Evolutionary conservation across 2,888 invertebrate genomes (phyloP), one percentile per base, ranked within the genome.

Genomic region (Dione vanillae): DNA sequence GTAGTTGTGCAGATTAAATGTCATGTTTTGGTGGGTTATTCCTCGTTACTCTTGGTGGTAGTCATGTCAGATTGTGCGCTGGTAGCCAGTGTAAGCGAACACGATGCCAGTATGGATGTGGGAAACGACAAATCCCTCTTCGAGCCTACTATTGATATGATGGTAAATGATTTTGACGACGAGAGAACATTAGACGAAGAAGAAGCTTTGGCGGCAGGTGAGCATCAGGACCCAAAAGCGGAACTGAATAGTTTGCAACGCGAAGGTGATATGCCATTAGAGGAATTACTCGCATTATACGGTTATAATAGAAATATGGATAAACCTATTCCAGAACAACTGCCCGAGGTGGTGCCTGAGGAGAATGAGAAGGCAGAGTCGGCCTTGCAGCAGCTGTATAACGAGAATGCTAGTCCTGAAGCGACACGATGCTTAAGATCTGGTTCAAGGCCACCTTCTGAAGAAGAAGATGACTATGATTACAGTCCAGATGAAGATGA

Each of bases 111-210:
- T 83, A 93, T 93, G 93, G 93, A 93, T 80, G 91, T 92, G 88
- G 93, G 92, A 81, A 91, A 89, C 88, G 94, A 94, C 80, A 93
- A 93, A 85, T 90, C 94, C 79, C 94, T 96, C 82, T 98, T 98
- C 94, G 98, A 98, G 90, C 98, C 98, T 75, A 96, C 97, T 76
- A 96, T 98, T 85, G 98, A 98, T 90, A 98, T 99, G 98, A 96
- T 99, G 95, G 97, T 98, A 76, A 97, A 99, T 95, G 99, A 99
- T 91, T 98, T 97, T 92, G 99, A 99, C 90, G 99, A 99, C 94
- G 99, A 99, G 87, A 95, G 97, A 86, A 99, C 99, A 74, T 88
- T 99, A 85, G 99, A 98, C 87, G 99, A 99, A 93, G 99, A 99
- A 94, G 99, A 99, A 94, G 98, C 98, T 64, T 91, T 98, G 86